phyloP scores from a whole-genome alignment of 2,113 vertebrate species.

The Lamprotornis superbus region DNA sequence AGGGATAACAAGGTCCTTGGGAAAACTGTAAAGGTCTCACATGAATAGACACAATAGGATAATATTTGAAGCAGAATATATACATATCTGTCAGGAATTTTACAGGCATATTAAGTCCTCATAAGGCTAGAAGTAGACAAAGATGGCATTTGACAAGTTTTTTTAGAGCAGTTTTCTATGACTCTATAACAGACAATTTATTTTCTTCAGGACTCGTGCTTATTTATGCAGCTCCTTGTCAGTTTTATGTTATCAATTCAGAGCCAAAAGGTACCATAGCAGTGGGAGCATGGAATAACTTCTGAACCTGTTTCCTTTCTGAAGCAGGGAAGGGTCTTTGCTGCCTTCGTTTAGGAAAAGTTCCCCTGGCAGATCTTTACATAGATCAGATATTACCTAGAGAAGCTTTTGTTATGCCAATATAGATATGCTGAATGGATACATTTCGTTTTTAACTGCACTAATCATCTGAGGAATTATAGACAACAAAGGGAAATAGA shows the following conservation, averaged over 20 bases:
- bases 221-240: neutral
- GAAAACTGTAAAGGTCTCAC: neutral
- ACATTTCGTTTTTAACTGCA: neutral
- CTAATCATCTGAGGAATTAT: conserved; percentile 2
- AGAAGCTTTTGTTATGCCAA: neutral
- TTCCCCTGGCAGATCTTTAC: neutral
- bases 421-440: neutral
- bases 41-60: neutral
- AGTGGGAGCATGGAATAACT: neutral
- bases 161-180: neutral
- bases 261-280: neutral
- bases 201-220: neutral
- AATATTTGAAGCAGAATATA: neutral
- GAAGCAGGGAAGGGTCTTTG: neutral
- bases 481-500: neutral
- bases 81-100: neutral
- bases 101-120: neutral
- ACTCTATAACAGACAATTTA: neutral
- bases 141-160: neutral
- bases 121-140: neutral
- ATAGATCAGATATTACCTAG: neutral
- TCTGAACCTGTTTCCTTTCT: neutral
- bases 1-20: neutral
- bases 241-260: neutral
- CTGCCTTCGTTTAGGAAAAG: neutral